Evolutionary conservation across 1,140 invertebrate species (phyloP).

Genomic region (Leguminivora glycinivorella): DNA sequence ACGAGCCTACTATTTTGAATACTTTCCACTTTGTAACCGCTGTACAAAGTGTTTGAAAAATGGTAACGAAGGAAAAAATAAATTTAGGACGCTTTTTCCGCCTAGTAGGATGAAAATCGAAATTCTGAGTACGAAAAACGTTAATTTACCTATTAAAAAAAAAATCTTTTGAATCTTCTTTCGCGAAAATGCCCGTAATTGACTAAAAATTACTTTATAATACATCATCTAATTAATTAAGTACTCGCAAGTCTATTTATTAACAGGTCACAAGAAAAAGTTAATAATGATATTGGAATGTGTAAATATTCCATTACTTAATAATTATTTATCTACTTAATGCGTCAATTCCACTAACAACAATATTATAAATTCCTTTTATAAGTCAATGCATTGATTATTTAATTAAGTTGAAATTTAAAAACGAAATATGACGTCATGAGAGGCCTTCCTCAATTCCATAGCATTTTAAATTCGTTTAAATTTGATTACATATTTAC

Average conservation of each 20-base stretch:
- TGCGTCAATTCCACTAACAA: not conserved
- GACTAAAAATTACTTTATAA: constrained; percentile 13
- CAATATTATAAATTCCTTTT: not conserved
- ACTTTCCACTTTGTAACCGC: too few relatives aligned
- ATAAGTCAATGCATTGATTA: not conserved
- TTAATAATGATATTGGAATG: not conserved
- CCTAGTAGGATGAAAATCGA: too few relatives aligned
- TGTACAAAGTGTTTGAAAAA: too few relatives aligned
- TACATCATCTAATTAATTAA: constrained; percentile 15
- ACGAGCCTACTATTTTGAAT: too few relatives aligned
- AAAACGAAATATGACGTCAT: not conserved
- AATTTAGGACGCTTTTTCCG: too few relatives aligned
- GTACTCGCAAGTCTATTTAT: not conserved
- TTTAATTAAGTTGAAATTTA: not conserved
- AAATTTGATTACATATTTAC: not conserved
- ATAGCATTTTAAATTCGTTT: not conserved
- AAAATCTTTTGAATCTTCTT: too few relatives aligned
- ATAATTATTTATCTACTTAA: not conserved
- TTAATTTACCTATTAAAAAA: too few relatives aligned
- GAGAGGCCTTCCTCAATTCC: not conserved
- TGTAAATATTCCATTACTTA: not conserved
- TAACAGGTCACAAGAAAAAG: not conserved
- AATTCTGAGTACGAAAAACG: too few relatives aligned
- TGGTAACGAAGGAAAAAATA: too few relatives aligned
- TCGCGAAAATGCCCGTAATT: too few relatives aligned